Conservation (phyloP, 2,888 invertebrate genomes). For the Tipula vernalis region DNA sequence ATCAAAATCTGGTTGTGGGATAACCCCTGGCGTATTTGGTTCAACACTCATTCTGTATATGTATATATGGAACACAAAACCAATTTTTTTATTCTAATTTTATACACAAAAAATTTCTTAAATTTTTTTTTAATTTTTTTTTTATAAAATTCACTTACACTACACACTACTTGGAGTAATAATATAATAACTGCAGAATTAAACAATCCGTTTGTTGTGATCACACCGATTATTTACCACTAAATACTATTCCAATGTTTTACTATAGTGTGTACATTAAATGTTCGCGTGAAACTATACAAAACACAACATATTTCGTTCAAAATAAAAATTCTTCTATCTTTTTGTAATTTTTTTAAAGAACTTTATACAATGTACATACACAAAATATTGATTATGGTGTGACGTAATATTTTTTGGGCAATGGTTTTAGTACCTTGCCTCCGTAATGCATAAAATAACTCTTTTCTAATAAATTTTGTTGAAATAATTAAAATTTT, state of each 20-base stretch:
- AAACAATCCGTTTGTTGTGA: neutral
- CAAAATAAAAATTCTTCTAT: neutral
- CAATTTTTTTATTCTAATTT: neutral
- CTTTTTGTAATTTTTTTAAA: neutral
- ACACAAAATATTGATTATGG: neutral
- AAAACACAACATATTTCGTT: neutral
- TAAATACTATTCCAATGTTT: neutral
- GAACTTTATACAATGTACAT: neutral
- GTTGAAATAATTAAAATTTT: neutral
- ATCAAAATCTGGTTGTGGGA: neutral
- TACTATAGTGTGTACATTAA: neutral
- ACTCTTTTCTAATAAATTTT: neutral
- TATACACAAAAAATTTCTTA: neutral
- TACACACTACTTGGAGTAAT: neutral
- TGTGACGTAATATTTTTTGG: neutral
- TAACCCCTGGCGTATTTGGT: neutral
- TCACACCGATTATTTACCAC: neutral
- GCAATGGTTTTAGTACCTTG: neutral
- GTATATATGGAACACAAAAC: neutral
- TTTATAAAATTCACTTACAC: neutral
- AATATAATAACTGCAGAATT: neutral
- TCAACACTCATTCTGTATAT: neutral
- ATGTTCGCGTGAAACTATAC: neutral
- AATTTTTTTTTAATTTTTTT: neutral
- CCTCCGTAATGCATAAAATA: neutral